phyloP scores from a whole-genome alignment of 2,797 vertebrate species.

The Mallotus villosus region DNA sequence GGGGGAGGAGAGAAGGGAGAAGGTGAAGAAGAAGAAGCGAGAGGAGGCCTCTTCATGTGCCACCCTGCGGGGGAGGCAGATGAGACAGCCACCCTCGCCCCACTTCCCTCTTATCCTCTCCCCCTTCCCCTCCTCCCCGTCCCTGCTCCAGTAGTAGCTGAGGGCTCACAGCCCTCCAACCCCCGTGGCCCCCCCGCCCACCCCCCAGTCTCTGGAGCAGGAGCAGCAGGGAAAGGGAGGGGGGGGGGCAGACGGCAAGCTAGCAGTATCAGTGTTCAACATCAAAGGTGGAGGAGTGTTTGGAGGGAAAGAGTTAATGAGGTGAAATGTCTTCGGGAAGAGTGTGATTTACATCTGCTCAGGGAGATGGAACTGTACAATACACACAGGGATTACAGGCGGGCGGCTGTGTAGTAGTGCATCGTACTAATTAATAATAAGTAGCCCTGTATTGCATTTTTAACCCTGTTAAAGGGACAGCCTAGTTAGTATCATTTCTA shows the following conservation, averaged over 20 bases:
- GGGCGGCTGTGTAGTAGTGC: conserved; percentile 12
- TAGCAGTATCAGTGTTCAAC: conserved; percentile 17
- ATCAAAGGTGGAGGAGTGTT: conserved; percentile 48
- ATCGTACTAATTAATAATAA: background rate
- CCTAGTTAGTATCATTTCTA: no score
- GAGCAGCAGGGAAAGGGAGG: background rate
- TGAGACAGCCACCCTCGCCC: background rate
- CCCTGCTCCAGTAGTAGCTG: conserved; percentile 43
- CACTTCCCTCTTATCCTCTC: background rate
- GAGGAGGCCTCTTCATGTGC: no score
- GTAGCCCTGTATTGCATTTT: no score
- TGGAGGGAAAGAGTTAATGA: conserved; percentile 47
- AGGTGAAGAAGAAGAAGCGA: no score
- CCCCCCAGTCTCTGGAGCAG: conserved; percentile 2
- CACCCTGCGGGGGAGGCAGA: no score
- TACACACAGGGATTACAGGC: background rate
- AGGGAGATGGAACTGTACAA: conserved; percentile 28
- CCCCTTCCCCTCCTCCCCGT: background rate
- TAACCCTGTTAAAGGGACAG: no score
- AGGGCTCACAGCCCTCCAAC: conserved; percentile 41
- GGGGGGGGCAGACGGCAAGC: conserved; percentile 18
- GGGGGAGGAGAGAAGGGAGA: conserved; percentile 6
- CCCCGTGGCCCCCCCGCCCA: conserved; percentile 33
- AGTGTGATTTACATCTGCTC: conserved; percentile 21
- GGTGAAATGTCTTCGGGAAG: conserved; percentile 27